Base-by-base conservation (phyloP, 2,888 invertebrate genomes). In the Yponomeuta evonymella region DNA sequence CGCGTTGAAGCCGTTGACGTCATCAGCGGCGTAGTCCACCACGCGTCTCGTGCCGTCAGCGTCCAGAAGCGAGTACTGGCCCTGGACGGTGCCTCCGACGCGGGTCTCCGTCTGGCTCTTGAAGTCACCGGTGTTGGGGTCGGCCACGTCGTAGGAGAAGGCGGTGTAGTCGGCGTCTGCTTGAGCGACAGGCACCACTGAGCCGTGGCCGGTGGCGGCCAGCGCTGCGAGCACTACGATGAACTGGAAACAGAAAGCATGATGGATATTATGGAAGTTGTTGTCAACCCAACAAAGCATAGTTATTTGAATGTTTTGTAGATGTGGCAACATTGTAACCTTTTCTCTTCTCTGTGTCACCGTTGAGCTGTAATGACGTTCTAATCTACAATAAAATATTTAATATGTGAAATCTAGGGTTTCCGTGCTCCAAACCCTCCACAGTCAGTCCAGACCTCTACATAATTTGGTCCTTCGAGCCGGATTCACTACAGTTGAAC, bases 21-120 rank as follows among this genome's bases (percentile, higher is more conserved):
- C 91, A 78, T 93, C 93, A 72, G 93, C 93, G 70, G 91, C 85
- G 84, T 94, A 94, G 83, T 94, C 93, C 1, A 94, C 94, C 29
- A 89, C 93, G 74, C 94, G 89, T 75, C 89, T 90, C 72, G 93
- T 93, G 75, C 94, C 93, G 76, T 94, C 94, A 67, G 93, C 78
- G 71, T 93, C 94, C 12, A 89, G 81, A 23, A 94, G 87, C 48
- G 93, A 93, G 87, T 94, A 94, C 79, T 93, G 93, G 73, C 94
- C 94, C 74, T 86, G 82, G 68, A 94, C 93, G 71, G 83, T 80
- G 75, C 93, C 93, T 63, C 93, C 93, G 68, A 85, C 84, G 76
- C 94, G 91, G 71, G 89, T 89, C 84, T 94, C 94, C 15, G 85
- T 84, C 79, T 94, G 94, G 83, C 90, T 93, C 82, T 94, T 94